These are phyloP conservation scores for Nannoperca australis DNA, from an alignment of 2,797 vertebrate species.

Conservation along the genomic window DNA sequence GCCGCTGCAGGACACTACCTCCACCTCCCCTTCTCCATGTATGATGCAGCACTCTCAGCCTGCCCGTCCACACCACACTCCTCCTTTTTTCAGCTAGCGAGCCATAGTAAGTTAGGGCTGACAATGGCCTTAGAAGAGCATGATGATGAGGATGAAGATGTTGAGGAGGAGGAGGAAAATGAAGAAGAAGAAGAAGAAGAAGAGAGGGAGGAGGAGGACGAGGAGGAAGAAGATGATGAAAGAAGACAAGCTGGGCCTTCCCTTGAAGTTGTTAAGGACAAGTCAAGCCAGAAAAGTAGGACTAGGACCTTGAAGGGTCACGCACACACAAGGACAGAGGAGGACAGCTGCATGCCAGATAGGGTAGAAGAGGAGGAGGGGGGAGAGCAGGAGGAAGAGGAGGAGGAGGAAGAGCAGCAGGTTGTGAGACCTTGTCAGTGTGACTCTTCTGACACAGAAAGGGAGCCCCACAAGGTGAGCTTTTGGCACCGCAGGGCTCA, in stretches of 20 bases:
- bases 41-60: slow-evolving; percentile 81
- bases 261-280: slow-evolving; percentile 39
- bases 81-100: slow-evolving; percentile 79
- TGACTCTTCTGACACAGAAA: slow-evolving; percentile 76
- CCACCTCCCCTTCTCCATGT: slow-evolving; percentile 91
- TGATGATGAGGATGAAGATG: slow-evolving; percentile 69
- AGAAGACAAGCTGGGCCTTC: slow-evolving; percentile 64
- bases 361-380: slow-evolving; percentile 59
- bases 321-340: slow-evolving; percentile 60
- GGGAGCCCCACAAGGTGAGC: slow-evolving; percentile 86
- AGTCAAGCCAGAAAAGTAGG: slow-evolving; percentile 63
- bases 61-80: slow-evolving; percentile 82
- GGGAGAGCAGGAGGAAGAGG: slow-evolving; percentile 28
- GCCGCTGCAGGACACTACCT: slow-evolving; percentile 88
- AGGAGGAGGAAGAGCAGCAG: slow-evolving; percentile 62
- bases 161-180: slow-evolving; percentile 63
- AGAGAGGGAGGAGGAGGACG: slow-evolving; percentile 31
- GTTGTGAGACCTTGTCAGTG: slow-evolving; percentile 65
- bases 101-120: slow-evolving; percentile 73
- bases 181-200: slow-evolving; percentile 50
- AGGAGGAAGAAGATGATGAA: slow-evolving; percentile 55
- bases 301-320: slow-evolving; percentile 60
- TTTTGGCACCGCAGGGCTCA: slow-evolving; percentile 88
- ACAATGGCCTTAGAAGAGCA: slow-evolving; percentile 58
- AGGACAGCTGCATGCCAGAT: slow-evolving; percentile 52